These are phyloP conservation scores for Ranitomeya variabilis DNA, from an alignment of 2,113 vertebrate genomes.

Conservation along the genomic window DNA sequence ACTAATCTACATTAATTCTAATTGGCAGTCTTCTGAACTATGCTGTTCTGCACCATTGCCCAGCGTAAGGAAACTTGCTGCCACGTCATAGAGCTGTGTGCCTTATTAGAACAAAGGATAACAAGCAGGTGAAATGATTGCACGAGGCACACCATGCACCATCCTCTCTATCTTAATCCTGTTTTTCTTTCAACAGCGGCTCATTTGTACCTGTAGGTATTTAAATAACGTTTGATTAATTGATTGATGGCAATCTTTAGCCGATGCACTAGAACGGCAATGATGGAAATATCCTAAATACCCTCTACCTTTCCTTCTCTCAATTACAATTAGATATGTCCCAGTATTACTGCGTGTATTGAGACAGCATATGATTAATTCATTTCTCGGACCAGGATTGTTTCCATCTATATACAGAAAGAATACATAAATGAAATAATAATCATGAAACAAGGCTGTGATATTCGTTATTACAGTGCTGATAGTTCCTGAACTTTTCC, in stretches of 20 bases:
- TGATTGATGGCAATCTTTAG: conserved; percentile 48
- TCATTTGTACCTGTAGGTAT: conserved; percentile 14
- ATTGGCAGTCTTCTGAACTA: conserved; percentile 50
- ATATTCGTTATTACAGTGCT: conserved; percentile 33
- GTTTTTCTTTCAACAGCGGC: conserved; percentile 6
- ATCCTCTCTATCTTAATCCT: conserved; percentile 16
- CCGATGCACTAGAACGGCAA: background rate
- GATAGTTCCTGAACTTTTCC: conserved; percentile 38
- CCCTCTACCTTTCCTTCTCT: background rate
- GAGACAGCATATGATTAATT: conserved; percentile 36
- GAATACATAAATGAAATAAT: conserved; percentile 39
- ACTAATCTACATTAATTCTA: conserved; percentile 56
- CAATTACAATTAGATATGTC: background rate
- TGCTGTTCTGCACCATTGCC: conserved; percentile 46
- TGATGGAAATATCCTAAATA: conserved; percentile 16
- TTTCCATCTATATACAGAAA: conserved; percentile 22
- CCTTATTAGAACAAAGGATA: conserved; percentile 29
- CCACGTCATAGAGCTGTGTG: conserved; percentile 30
- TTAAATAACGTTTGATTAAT: conserved; percentile 48
- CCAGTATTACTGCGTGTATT: background rate
- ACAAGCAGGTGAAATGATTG: conserved; percentile 33
- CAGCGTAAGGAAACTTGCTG: conserved; percentile 28
- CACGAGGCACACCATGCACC: background rate
- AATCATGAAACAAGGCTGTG: conserved; percentile 18
- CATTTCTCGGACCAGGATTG: background rate